Evolutionary conservation across 2,113 vertebrate species (phyloP).

Genomic region (Andinoacara biseriatus): DNA sequence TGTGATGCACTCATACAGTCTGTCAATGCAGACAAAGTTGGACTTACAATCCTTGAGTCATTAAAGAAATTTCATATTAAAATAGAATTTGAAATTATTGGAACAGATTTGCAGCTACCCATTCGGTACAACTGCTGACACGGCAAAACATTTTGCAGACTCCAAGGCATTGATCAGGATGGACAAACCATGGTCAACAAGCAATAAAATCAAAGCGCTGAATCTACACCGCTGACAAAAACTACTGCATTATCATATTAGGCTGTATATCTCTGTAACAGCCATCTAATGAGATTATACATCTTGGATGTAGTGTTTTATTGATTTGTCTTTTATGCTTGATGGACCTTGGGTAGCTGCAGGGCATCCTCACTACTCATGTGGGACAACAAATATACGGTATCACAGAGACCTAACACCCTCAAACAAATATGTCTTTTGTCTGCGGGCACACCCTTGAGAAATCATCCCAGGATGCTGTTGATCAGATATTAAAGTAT

Average conservation of each 20-base stretch:
- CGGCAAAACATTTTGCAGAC: constrained; percentile 12
- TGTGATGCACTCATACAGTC: too few relatives aligned
- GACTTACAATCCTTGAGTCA: neutral
- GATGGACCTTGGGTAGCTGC: constrained; percentile 45
- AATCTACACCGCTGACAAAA: constrained; percentile 40
- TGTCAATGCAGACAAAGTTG: neutral
- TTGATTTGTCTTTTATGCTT: constrained; percentile 61
- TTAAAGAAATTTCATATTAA: neutral
- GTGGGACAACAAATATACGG: constrained; percentile 40
- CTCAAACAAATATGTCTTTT: constrained; percentile 18
- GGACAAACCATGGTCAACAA: constrained; percentile 39
- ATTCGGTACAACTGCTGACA: constrained; percentile 14
- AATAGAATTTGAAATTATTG: neutral
- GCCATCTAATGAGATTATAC: constrained; percentile 64
- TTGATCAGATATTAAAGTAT: constrained; percentile 52
- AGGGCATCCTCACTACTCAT: constrained; percentile 38
- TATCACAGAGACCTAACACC: constrained; percentile 30
- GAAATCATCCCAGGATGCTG: constrained; percentile 19
- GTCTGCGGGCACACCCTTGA: constrained; percentile 7
- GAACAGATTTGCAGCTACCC: neutral
- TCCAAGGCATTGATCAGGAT: constrained; percentile 18
- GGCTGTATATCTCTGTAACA: constrained; percentile 42
- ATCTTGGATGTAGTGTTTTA: constrained; percentile 60
- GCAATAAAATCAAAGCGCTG: constrained; percentile 52
- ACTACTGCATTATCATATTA: constrained; percentile 46